Evolutionary conservation across 2,888 invertebrate species (phyloP).

Genomic region (Drosophila parthenogenetica): DNA sequence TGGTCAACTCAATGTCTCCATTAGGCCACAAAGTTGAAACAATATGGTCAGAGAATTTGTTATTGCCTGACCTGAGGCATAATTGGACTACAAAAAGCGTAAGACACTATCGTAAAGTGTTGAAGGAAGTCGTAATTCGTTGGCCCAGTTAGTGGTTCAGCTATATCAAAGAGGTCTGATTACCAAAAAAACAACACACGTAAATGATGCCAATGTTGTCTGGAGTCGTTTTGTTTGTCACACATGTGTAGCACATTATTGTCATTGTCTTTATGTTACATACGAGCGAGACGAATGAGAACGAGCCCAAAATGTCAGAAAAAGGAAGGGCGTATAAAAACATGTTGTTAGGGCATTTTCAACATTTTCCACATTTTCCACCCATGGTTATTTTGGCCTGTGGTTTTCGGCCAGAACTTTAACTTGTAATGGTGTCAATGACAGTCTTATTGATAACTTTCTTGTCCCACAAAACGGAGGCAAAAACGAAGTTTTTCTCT

Average conservation of each 20-base stretch:
- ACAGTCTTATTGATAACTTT: conserved; percentile 45
- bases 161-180: conserved; percentile 56
- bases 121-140: conserved; percentile 45
- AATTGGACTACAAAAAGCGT: conserved; percentile 15
- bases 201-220: conserved; percentile 52
- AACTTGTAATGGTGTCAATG: conserved; percentile 71
- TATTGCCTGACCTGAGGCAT: conserved; percentile 29
- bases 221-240: conserved; percentile 15
- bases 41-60: conserved; percentile 45
- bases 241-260: conserved; percentile 67
- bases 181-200: conserved; percentile 40
- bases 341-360: conserved; percentile 44
- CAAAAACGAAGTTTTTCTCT: conserved; percentile 32
- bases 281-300: background rate
- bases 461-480: conserved; percentile 22
- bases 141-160: conserved; percentile 41
- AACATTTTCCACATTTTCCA: conserved; percentile 26
- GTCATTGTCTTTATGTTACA: conserved; percentile 54
- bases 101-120: conserved; percentile 31
- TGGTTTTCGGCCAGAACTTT: conserved; percentile 44
- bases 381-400: conserved; percentile 33
- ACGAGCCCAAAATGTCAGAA: conserved; percentile 24
- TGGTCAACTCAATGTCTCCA: conserved; percentile 39
- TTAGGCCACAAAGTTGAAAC: conserved; percentile 48
- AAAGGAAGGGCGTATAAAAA: conserved; percentile 17